A percentile compares a stretch with the other conserved stretches of the same genome.
Evolutionary conservation across 2,888 invertebrate genomes (phyloP).

Genomic region (Dermolepida albohirtum): DNA sequence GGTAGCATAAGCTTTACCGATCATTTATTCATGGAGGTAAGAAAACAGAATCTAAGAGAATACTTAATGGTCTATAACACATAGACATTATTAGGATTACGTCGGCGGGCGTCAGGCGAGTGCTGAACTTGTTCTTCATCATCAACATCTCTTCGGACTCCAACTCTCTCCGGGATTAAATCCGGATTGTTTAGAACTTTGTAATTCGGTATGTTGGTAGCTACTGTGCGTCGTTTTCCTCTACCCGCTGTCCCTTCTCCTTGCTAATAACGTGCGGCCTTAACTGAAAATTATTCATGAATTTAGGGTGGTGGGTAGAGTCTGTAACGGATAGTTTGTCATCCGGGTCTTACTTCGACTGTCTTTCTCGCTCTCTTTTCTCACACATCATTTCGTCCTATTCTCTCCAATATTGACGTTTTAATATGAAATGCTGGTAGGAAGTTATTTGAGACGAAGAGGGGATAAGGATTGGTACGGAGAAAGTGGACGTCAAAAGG

Average conservation of each 20-base stretch:
- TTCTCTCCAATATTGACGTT: too few species aligned
- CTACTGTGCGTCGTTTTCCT: background rate
- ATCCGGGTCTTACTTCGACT: background rate
- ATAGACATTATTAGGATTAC: slow-evolving; percentile 25
- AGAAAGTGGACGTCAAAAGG: too few species aligned
- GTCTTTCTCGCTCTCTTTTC: background rate
- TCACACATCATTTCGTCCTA: background rate
- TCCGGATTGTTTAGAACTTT: slow-evolving; percentile 19
- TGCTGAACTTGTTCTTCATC: slow-evolving; percentile 13
- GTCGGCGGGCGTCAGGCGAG: background rate
- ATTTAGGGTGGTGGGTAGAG: slow-evolving; percentile 9
- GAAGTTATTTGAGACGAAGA: too few species aligned
- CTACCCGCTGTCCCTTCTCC: background rate
- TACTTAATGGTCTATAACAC: slow-evolving; percentile 28
- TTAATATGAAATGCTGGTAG: too few species aligned
- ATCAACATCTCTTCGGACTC: slow-evolving; percentile 8
- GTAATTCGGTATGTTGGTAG: slow-evolving; percentile 13
- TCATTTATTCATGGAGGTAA: slow-evolving; percentile 33
- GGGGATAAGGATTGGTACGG: too few species aligned
- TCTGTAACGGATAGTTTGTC: slow-evolving; percentile 19
- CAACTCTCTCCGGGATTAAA: slow-evolving; percentile 5
- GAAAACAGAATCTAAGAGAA: slow-evolving; percentile 31
- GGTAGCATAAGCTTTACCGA: background rate
- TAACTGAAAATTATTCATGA: slow-evolving; percentile 31
- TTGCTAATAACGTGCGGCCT: background rate